These are phyloP conservation scores for Eublepharis macularius DNA, from an alignment of 2,113 vertebrate genomes.

Conservation along the genomic window DNA sequence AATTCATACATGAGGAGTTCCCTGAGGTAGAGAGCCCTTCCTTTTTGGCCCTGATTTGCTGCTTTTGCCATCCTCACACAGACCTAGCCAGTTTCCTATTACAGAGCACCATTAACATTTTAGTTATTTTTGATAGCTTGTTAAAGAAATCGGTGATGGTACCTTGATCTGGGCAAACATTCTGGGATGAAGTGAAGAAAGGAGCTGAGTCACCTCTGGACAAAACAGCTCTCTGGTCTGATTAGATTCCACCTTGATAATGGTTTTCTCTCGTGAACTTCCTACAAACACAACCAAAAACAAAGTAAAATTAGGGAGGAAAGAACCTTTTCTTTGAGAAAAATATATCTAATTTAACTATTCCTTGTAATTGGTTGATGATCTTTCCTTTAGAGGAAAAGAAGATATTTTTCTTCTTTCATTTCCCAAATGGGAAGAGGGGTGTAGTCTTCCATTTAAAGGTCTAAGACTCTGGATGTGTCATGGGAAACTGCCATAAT, in stretches of 20 bases:
- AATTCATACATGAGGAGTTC: no score
- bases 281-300: slow-evolving; percentile 59
- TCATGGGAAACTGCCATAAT: no score
- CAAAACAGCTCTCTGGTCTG: slow-evolving; percentile 60
- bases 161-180: slow-evolving; percentile 85
- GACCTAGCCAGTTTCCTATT: neutral
- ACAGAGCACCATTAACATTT: neutral
- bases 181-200: slow-evolving; percentile 82
- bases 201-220: slow-evolving; percentile 74
- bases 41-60: no score
- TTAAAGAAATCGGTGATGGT: neutral
- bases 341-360: neutral
- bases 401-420: no score
- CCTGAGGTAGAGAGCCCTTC: no score
- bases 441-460: no score
- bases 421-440: no score
- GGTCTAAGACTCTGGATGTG: no score
- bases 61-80: no score
- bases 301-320: slow-evolving; percentile 31
- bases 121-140: neutral
- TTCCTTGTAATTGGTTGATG: neutral
- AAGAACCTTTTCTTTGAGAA: neutral
- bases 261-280: slow-evolving; percentile 61
- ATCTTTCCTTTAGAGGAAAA: neutral
- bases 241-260: slow-evolving; percentile 65